These are phyloP conservation scores for Litoditis marina DNA, from an alignment of 2,888 invertebrate genomes.

Conservation along the genomic window DNA sequence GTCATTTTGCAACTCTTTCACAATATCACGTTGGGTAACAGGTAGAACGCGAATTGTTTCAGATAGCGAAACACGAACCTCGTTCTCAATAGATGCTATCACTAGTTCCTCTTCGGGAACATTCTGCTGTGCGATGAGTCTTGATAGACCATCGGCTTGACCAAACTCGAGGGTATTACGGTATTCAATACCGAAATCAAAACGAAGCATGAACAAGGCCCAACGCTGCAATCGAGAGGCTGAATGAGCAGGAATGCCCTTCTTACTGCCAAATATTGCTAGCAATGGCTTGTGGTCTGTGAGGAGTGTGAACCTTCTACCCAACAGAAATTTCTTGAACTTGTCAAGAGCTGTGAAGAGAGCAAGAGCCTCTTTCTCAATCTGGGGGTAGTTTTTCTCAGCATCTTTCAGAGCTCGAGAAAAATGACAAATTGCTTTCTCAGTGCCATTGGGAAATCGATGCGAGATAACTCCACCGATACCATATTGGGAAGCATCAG, in stretches of 20 bases:
- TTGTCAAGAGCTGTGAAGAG: constrained; percentile 62
- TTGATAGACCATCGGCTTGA: constrained; percentile 61
- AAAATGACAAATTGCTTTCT: constrained; percentile 37
- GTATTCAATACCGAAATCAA: constrained; percentile 59
- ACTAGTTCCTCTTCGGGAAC: constrained; percentile 16
- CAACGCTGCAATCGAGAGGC: constrained; percentile 55
- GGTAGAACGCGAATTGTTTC: no score
- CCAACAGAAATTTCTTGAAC: constrained; percentile 63
- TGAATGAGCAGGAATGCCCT: constrained; percentile 46
- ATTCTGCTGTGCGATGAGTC: constrained; percentile 27
- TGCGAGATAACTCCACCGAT: constrained; percentile 50
- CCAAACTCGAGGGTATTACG: constrained; percentile 50
- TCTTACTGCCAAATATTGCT: constrained; percentile 36
- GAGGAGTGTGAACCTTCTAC: constrained; percentile 61
- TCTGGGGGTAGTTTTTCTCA: constrained; percentile 39
- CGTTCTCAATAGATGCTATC: no score
- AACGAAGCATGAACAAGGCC: constrained; percentile 57
- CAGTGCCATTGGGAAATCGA: constrained; percentile 44
- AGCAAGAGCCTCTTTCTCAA: constrained; percentile 60
- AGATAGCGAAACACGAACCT: no score
- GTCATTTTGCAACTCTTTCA: no score
- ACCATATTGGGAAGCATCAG: constrained; percentile 62
- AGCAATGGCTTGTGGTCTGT: constrained; percentile 60
- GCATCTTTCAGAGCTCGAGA: constrained; percentile 24
- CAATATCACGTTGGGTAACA: no score